These are phyloP conservation scores for Anser brachyrhynchus DNA, from an alignment of 2,113 vertebrate species.

Conservation along the genomic window DNA sequence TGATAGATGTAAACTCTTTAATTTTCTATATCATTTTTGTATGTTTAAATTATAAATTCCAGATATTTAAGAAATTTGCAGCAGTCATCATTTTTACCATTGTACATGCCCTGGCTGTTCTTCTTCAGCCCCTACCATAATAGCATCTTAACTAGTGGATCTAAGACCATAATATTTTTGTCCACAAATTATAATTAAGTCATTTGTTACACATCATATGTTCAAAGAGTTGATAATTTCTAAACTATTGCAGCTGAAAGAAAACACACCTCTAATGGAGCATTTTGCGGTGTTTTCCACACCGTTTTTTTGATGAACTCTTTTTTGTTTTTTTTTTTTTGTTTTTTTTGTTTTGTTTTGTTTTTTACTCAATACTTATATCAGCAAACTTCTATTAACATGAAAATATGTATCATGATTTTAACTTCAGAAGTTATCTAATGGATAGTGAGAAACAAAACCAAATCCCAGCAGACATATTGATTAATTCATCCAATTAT, in stretches of 20 bases:
- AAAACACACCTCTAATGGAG: neutral
- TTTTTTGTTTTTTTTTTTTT: no score
- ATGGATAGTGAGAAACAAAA: neutral
- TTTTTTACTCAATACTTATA: neutral
- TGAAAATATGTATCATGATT: fast-evolving
- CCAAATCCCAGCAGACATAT: neutral
- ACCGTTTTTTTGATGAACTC: neutral
- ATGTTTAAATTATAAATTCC: neutral
- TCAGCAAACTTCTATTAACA: neutral
- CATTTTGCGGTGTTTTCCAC: neutral
- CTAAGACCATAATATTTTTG: neutral
- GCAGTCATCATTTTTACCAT: neutral
- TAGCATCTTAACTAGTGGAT: neutral
- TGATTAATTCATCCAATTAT: neutral
- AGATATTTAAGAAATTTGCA: neutral
- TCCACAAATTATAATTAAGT: neutral
- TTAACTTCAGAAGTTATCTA: neutral
- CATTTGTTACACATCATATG: fast-evolving
- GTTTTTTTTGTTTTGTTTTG: no score
- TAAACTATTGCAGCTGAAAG: neutral
- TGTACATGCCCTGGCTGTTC: neutral
- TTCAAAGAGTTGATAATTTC: neutral
- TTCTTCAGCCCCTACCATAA: neutral
- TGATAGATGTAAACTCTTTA: neutral
- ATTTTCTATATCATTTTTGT: neutral